phyloP scores from a whole-genome alignment of 2,888 invertebrate species.

The Cinara cedri region DNA sequence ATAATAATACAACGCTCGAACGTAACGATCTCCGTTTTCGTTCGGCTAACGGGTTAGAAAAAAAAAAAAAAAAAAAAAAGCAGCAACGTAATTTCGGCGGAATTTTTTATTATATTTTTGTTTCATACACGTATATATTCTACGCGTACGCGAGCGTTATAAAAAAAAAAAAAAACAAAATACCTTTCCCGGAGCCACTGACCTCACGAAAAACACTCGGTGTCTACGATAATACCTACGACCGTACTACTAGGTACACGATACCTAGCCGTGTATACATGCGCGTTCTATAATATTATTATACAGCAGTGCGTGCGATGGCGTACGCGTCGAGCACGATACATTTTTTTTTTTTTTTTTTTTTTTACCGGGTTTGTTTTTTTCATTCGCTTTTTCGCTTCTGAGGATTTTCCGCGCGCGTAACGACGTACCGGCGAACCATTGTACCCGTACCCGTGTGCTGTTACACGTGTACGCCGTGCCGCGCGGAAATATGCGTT shows the following conservation, averaged over 20 bases:
- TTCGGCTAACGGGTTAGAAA: slow-evolving; percentile 26
- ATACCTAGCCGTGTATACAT: neutral
- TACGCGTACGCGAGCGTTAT: slow-evolving; percentile 6
- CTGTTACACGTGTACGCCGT: too few relatives aligned
- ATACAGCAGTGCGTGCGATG: too few relatives aligned
- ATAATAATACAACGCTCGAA: slow-evolving; percentile 24
- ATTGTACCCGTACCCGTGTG: too few relatives aligned
- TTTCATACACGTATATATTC: neutral
- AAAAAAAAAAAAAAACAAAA: slow-evolving; percentile 26
- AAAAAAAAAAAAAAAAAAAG: too few relatives aligned
- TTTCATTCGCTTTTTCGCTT: too few relatives aligned
- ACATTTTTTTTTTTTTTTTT: slow-evolving; percentile 27
- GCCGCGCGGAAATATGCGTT: too few relatives aligned
- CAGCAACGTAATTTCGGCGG: slow-evolving; percentile 39
- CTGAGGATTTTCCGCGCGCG: slow-evolving; percentile 23
- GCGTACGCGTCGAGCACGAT: slow-evolving; percentile 28
- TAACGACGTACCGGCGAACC: slow-evolving; percentile 25
- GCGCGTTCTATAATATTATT: too few relatives aligned
- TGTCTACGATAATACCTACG: too few relatives aligned
- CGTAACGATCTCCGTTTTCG: slow-evolving; percentile 51
- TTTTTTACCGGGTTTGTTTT: neutral
- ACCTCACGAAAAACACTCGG: slow-evolving; percentile 49
- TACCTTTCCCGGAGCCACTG: slow-evolving; percentile 52
- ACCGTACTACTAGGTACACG: slow-evolving; percentile 1
- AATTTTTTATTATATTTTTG: neutral